Evolutionary conservation across 2,797 vertebrate genomes (phyloP).

Genomic region (Epinephelus malabaricus): DNA sequence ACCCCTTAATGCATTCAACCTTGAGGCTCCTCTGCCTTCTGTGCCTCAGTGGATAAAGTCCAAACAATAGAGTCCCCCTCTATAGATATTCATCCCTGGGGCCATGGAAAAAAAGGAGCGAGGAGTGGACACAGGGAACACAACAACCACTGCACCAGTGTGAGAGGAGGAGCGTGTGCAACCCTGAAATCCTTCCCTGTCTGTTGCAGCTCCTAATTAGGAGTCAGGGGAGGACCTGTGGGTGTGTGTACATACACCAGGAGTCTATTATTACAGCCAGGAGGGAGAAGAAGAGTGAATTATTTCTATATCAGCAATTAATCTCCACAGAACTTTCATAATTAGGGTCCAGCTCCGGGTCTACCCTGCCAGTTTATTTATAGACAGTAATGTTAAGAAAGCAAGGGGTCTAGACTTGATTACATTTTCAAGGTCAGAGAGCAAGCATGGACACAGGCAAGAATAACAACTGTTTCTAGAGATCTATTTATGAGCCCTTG

Average conservation of each 20-base stretch:
- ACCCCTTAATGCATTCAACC: slow-evolving; percentile 70
- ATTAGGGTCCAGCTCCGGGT: not conserved
- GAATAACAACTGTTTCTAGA: not conserved
- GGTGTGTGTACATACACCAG: slow-evolving; percentile 9
- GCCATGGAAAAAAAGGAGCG: slow-evolving; percentile 36
- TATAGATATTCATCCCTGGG: slow-evolving; percentile 73
- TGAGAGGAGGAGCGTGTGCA: slow-evolving; percentile 48
- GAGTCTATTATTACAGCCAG: slow-evolving; percentile 59
- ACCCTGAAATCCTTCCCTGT: slow-evolving; percentile 61
- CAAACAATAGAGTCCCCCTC: slow-evolving; percentile 61
- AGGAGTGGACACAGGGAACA: slow-evolving; percentile 43
- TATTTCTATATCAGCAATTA: slow-evolving; percentile 44
- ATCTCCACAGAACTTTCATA: slow-evolving; percentile 37
- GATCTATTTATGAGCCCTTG: not conserved
- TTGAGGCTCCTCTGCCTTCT: slow-evolving; percentile 63
- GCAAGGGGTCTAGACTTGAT: slow-evolving; percentile 3
- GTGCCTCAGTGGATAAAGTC: slow-evolving; percentile 59
- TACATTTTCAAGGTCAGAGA: slow-evolving; percentile 24
- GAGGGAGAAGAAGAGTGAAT: slow-evolving; percentile 27
- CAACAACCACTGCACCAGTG: slow-evolving; percentile 32
- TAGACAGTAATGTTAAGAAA: not conserved
- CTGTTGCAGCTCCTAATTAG: slow-evolving; percentile 67
- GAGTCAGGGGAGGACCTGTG: slow-evolving; percentile 69
- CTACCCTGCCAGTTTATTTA: slow-evolving; percentile 19
- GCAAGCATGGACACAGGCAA: slow-evolving; percentile 4